These are phyloP conservation scores for Archivesica marissinica DNA, from an alignment of 1,140 invertebrate species.

Conservation along the genomic window DNA sequence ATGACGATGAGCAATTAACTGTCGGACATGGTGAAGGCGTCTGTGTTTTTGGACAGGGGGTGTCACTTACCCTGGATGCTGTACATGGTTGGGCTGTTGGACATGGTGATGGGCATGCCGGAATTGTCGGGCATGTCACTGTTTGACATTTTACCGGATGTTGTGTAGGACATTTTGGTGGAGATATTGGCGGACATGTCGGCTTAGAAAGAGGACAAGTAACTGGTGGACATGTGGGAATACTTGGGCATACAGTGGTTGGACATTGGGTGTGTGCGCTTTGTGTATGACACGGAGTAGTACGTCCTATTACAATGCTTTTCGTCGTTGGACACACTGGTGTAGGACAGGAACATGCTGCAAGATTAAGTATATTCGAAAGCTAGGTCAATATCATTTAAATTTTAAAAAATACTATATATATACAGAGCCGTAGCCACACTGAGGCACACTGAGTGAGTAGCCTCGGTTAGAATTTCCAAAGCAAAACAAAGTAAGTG, in stretches of 20 bases:
- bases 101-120: slow-evolving; percentile 30
- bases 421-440: no score
- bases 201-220: slow-evolving; percentile 6
- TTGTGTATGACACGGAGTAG: background rate
- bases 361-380: no score
- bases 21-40: background rate
- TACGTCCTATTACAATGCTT: background rate
- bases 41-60: background rate
- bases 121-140: slow-evolving; percentile 1
- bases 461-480: no score
- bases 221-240: background rate
- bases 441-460: no score
- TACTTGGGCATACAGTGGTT: no score
- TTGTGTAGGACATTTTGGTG: background rate
- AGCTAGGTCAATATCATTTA: no score
- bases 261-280: background rate
- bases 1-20: no score
- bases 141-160: background rate
- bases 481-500: no score
- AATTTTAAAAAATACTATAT: no score
- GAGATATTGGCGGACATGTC: background rate
- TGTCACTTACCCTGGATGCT: no score
- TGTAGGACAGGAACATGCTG: slow-evolving; percentile 18
- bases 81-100: background rate
- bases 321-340: background rate